Evolutionary conservation across 2,113 vertebrate species (phyloP).

Genomic region (Aphyosemion australe): DNA sequence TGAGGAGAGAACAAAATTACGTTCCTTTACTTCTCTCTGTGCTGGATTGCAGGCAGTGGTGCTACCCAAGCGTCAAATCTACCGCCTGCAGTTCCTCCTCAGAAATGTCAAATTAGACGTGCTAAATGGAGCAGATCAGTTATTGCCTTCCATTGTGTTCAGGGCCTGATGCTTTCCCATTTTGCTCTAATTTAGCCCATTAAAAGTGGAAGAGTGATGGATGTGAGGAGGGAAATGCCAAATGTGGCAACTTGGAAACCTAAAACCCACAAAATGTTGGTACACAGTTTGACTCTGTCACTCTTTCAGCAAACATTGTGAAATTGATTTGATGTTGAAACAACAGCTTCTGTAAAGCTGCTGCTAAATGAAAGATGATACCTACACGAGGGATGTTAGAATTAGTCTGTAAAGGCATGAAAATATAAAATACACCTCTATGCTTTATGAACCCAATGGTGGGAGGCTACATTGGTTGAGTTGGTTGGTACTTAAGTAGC

Average conservation of each 20-base stretch:
- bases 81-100: slow-evolving; percentile 54
- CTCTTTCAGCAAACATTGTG: slow-evolving; percentile 25
- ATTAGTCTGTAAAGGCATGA: slow-evolving; percentile 5
- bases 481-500: too few species aligned
- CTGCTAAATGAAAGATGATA: slow-evolving; percentile 35
- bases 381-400: slow-evolving; percentile 8
- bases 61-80: slow-evolving; percentile 51
- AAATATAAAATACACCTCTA: slow-evolving; percentile 2
- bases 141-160: slow-evolving; percentile 51
- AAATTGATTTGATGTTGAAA: slow-evolving; percentile 46
- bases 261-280: neutral
- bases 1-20: slow-evolving; percentile 30
- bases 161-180: slow-evolving; percentile 35
- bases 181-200: slow-evolving; percentile 52
- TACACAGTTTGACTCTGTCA: slow-evolving; percentile 18
- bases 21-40: slow-evolving; percentile 21
- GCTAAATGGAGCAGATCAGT: slow-evolving; percentile 63
- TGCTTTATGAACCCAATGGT: neutral
- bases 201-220: slow-evolving; percentile 42
- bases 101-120: slow-evolving; percentile 64
- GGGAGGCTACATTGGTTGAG: too few species aligned
- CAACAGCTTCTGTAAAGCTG: slow-evolving; percentile 33
- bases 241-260: slow-evolving; percentile 14
- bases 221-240: slow-evolving; percentile 33
- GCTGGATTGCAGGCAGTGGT: slow-evolving; percentile 28